Evolutionary conservation across 2,888 invertebrate genomes (phyloP).

Genomic region (Xanthostigma xanthostigma): DNA sequence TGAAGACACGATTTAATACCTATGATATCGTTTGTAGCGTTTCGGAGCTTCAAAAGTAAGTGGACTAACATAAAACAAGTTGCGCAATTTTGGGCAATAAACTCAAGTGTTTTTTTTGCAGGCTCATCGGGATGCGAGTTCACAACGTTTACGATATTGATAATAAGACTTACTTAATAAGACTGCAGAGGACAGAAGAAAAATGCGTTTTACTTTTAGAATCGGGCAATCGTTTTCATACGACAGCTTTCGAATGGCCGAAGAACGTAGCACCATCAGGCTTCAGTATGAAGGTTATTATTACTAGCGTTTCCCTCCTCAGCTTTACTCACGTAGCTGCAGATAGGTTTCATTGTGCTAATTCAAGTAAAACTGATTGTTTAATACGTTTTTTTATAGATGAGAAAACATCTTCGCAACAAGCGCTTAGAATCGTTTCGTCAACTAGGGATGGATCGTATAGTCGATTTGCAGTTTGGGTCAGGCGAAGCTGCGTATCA

Average conservation of each 20-base stretch:
- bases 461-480: constrained; percentile 92
- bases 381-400: constrained; percentile 31
- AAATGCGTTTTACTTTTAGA: constrained; percentile 83
- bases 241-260: constrained; percentile 95
- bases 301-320: background rate
- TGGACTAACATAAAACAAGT: constrained; percentile 7
- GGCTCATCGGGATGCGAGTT: constrained; percentile 80
- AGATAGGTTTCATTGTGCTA: too few species aligned
- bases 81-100: background rate
- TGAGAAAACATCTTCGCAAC: constrained; percentile 92
- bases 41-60: constrained; percentile 72
- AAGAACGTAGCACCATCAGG: constrained; percentile 91
- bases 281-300: constrained; percentile 85
- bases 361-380: background rate
- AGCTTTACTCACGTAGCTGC: too few species aligned
- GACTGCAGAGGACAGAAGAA: constrained; percentile 68
- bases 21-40: constrained; percentile 83
- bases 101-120: constrained; percentile 23
- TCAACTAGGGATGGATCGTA: constrained; percentile 86
- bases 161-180: constrained; percentile 87
- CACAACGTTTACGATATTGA: constrained; percentile 97
- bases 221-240: constrained; percentile 87
- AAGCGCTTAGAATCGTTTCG: constrained; percentile 74
- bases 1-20: constrained; percentile 91
- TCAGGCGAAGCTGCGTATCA: constrained; percentile 87